These are phyloP conservation scores for Coleophora deauratella DNA, from an alignment of 2,888 invertebrate genomes.

Conservation along the genomic window DNA sequence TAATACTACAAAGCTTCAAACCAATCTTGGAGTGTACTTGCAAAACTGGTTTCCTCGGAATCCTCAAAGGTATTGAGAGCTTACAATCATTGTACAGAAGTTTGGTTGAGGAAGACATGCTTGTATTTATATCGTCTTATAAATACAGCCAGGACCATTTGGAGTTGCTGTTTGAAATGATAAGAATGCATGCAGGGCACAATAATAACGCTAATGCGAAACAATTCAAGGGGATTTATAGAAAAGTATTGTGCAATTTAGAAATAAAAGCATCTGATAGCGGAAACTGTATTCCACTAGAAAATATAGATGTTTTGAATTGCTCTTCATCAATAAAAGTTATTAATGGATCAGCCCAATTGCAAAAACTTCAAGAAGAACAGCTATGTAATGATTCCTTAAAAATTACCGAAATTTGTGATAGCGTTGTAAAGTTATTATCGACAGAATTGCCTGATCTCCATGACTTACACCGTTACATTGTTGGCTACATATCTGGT, in stretches of 20 bases:
- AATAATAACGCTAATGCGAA: slow-evolving; percentile 16
- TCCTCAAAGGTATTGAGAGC: slow-evolving; percentile 10
- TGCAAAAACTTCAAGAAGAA: neutral
- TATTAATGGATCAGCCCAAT: neutral
- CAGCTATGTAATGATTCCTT: neutral
- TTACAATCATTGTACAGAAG: slow-evolving; percentile 6
- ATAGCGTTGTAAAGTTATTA: too few relatives aligned
- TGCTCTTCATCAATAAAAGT: slow-evolving; percentile 3
- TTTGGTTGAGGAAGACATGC: slow-evolving; percentile 1
- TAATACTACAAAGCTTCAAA: too few relatives aligned
- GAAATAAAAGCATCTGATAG: slow-evolving; percentile 6
- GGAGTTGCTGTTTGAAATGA: slow-evolving; percentile 10
- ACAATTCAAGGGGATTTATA: slow-evolving; percentile 14
- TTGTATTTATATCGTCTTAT: slow-evolving; percentile 7
- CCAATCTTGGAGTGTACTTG: too few relatives aligned
- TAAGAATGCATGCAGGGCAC: slow-evolving; percentile 11
- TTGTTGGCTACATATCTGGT: neutral
- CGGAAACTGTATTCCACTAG: slow-evolving; percentile 13
- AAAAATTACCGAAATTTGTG: too few relatives aligned
- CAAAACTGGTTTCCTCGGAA: slow-evolving; percentile 13
- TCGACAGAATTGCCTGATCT: neutral
- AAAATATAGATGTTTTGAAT: slow-evolving; percentile 9
- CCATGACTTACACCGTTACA: neutral
- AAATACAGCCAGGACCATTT: slow-evolving; percentile 12
- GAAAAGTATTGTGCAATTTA: slow-evolving; percentile 9